Conservation (phyloP, 1,140 invertebrate species). For the Venturia canescens region DNA sequence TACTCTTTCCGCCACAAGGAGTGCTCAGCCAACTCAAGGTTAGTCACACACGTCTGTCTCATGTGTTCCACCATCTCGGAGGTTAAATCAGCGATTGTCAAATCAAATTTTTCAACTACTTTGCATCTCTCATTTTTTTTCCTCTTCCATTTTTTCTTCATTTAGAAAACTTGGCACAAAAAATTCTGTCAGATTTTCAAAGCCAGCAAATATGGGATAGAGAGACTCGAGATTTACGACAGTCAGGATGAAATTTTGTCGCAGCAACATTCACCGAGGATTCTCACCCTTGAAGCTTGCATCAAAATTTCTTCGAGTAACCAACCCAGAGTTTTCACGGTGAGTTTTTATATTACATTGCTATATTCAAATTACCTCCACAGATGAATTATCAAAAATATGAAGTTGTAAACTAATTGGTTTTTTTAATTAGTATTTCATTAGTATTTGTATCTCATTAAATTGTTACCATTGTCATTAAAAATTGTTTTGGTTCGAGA, state of each 20-base stretch:
- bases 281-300: conserved; percentile 90
- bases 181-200: conserved; percentile 87
- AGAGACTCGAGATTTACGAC: conserved; percentile 90
- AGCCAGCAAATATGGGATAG: conserved; percentile 89
- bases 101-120: neutral
- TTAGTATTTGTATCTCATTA: too few species aligned
- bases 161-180: conserved; percentile 87
- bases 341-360: conserved; percentile 63
- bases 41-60: conserved; percentile 44
- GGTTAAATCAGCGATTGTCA: conserved; percentile 1
- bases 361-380: too few species aligned
- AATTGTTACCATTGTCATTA: too few species aligned
- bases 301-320: conserved; percentile 86
- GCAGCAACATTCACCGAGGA: conserved; percentile 82
- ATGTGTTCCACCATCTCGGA: neutral
- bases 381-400: too few species aligned
- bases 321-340: conserved; percentile 78
- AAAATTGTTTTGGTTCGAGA: too few species aligned
- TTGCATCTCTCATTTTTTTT: neutral
- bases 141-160: conserved; percentile 38
- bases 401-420: too few species aligned
- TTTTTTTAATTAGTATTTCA: neutral
- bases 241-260: conserved; percentile 83
- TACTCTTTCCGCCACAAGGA: conserved; percentile 84
- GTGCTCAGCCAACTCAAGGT: conserved; percentile 78